Conservation (phyloP, 2,113 vertebrate species). For the Nothobranchius furzeri region DNA sequence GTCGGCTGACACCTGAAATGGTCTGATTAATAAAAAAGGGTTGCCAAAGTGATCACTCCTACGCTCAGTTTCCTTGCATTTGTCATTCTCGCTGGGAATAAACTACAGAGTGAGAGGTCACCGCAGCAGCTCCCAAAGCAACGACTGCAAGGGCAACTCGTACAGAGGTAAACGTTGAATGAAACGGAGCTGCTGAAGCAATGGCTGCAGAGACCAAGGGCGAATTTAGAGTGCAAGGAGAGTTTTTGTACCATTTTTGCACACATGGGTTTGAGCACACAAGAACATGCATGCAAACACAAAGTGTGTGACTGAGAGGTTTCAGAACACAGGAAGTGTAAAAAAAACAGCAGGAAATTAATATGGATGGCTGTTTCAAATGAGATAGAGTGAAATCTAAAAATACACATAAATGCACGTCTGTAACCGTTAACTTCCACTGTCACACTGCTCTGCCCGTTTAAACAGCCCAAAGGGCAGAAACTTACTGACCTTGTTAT, state of each 20-base stretch:
- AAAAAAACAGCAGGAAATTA: conserved; percentile 66
- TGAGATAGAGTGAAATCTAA: conserved; percentile 64
- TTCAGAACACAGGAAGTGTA: conserved; percentile 65
- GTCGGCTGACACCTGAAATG: conserved; percentile 29
- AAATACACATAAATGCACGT: conserved; percentile 38
- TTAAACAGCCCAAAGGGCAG: conserved; percentile 2
- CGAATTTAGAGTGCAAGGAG: not conserved
- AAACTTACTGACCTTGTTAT: conserved; percentile 86
- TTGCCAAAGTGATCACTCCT: conserved; percentile 18
- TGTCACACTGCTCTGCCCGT: not conserved
- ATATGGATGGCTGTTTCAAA: conserved; percentile 61
- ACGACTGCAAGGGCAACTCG: conserved; percentile 1
- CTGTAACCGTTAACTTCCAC: not conserved
- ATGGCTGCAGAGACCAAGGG: conserved; percentile 9
- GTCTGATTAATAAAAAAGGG: conserved; percentile 11
- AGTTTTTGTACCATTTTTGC: too few species aligned
- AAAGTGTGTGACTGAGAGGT: conserved; percentile 18
- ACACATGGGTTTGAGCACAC: not conserved
- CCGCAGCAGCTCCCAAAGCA: conserved; percentile 19
- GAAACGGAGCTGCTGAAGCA: not conserved
- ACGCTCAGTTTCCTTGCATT: conserved; percentile 30
- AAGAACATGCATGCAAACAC: conserved; percentile 26
- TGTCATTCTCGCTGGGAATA: conserved; percentile 24
- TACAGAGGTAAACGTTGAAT: not conserved
- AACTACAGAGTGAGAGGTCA: conserved; percentile 20